Evolutionary conservation across 2,888 invertebrate genomes (phyloP), one percentile per base, ranked within the genome.

Genomic region (Hirtodrosophila cameraria): DNA sequence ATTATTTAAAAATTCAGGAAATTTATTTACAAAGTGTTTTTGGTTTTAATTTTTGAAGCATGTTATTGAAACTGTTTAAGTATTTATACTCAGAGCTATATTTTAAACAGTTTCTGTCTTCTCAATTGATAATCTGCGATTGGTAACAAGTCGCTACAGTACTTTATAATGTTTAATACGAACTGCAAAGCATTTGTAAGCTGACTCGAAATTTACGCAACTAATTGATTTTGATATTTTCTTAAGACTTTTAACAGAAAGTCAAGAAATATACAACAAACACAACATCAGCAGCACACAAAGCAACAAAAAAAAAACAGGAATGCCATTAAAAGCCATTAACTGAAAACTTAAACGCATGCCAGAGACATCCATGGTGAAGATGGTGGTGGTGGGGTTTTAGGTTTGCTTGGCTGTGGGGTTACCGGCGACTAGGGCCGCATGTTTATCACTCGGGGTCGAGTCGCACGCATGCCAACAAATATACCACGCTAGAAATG

Each of bases 301-400:
- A 50, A 39, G 30, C 31, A 39, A 23, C 39, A 43, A 20, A 48
- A 58, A 27, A 62, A 45, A 58, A 61, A 55, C 31, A 45, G 75
- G 74, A 77, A 75, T 70, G 76, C 85, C 85, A 85, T 85, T 85
- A 88, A 88, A 88, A 88, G 83, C 88, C 88, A 85, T 85, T 85
- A 85, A 87, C 85, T 88, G 79, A 72, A 88, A 88, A 87, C 87
- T 88, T 76, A 81, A 86, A 84, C 84, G 77, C 86, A 80, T 84
- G 77, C 70, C 84, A 71, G 63, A 76, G 75, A 82, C 67, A 70
- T 60, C 35, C 18, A 33, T 49, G 42, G 38, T 5, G 30, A n/a
- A 39, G 18, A 7, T 30, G 42, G 16, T 38, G 20, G 27, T 5
- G 15, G 15, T 20, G 27, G 35, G 36, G 23, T 13, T 31, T 13